Base-by-base conservation (phyloP, 2,888 invertebrate genomes). In the Furcula furcula region DNA sequence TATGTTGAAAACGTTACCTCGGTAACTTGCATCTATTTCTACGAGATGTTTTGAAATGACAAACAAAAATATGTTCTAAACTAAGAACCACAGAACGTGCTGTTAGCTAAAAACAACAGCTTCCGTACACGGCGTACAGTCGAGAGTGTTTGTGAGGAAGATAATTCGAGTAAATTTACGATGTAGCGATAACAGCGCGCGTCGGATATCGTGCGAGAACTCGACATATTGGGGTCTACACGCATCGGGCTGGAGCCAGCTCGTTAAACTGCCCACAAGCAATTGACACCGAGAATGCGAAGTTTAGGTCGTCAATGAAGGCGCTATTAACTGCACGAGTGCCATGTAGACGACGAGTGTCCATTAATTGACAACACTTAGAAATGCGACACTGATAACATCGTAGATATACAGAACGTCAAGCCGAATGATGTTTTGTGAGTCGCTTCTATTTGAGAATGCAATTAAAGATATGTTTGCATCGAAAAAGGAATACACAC, bases 101-200 rank as follows among this genome's bases (percentile, higher is more conserved):
- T 15, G 15, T 21, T 21, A 9, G 21, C 21, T 21, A 21, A 36
- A 39, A 40, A 18, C 42, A 22, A 15, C 34, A 44, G 47, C 40
- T 48, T 49, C 54, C 42, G 2, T 16, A 34, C 6, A 11, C 12
- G 20, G 28, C 14, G 31, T 34, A 28, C 12, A 55, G 40, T 29
- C 36, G 45, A 45, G 45, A 48, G 43, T 49, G 46, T 54, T 46
- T 51, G 48, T 54, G 48, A 51, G 54, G 63, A 56, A 61, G 66
- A 76, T 76, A 69, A 77, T 80, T 74, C 65, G 60, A 73, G 67
- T 71, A 75, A 80, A 82, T 82, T 80, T 81, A 82, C 69, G 75
- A 73, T 68, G 47, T 44, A 50, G 53, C 55, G 78, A 78, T 78
- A 76, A 75, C 65, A 56, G 56, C 44, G 46, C 47, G 40, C 40